Evolutionary conservation across 2,797 vertebrate genomes (phyloP), one percentile per base, ranked within the genome.

Genomic region (Martes flavigula): DNA sequence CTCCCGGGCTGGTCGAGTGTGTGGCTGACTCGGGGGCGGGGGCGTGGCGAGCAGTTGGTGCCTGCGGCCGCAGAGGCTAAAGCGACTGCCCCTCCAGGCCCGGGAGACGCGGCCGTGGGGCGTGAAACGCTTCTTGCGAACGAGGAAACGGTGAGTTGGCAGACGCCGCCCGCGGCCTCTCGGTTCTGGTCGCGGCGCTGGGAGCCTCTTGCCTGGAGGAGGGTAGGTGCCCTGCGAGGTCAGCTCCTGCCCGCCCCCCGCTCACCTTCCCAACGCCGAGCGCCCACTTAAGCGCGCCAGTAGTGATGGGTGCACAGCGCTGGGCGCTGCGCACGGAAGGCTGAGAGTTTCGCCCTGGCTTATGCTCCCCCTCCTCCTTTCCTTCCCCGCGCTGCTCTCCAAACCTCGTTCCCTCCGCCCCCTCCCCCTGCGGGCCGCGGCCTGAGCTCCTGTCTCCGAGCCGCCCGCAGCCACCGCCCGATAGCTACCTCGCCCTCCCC

Each of bases 111-210:
- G 95, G 98, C 97, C 97, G 96, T 86, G 98, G 98, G 97, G 98
- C 98, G 94, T 86, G 97, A 97, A 98, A 98, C 98, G 97, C 98
- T 98, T 98, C 98, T 98, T 97, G 98, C 97, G 97, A 98, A 98
- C 98, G 91, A 98, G 98, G 97, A 97, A 98, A 98, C 98, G 99
- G 99, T 99, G 99, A 99, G 99, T 99, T 98, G 98, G 98, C 98
- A 98, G 97, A 97, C 98, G 98, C 98, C 93, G 97, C 97, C 98
- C 95, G 98, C 98, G 98, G 98, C 99, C 98, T 98, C 97, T 94
- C 96, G 97, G 96, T 97, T 98, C 98, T 97, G 84, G 51, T 98
- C 97, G 98, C 98, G 92, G 94, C 92, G 98, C 97, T 78, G 97
- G 81, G 84, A 25, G 62, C 84, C 84, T 38, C 30, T 85, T 9